Evolutionary conservation across 2,888 invertebrate species (phyloP).

Genomic region (Aphodius sticticus): DNA sequence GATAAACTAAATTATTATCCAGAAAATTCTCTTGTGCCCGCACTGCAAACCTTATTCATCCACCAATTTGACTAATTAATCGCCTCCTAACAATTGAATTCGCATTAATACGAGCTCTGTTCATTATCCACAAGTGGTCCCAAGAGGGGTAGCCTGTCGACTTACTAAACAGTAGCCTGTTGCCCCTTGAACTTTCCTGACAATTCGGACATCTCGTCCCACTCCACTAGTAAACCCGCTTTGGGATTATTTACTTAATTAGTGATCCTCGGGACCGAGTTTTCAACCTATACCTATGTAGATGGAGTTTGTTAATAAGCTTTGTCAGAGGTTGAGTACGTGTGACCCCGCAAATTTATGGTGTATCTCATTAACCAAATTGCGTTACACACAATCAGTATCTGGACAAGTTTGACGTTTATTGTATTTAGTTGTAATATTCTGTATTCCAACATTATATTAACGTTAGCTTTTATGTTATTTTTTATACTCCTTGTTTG

Average conservation of each 20-base stretch:
- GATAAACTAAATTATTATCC: too few species aligned
- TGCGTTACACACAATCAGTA: too few species aligned
- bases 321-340: not conserved
- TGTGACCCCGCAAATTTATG: not conserved
- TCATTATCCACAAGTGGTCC: not conserved
- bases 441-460: too few species aligned
- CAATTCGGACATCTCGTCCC: not conserved
- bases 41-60: not conserved
- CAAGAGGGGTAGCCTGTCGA: not conserved
- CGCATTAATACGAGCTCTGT: not conserved
- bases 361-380: not conserved
- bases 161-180: not conserved
- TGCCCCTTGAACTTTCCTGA: not conserved
- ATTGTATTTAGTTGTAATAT: too few species aligned
- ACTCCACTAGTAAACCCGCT: not conserved
- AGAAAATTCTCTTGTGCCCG: not conserved
- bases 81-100: not conserved
- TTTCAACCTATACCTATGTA: too few species aligned
- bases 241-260: not conserved
- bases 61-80: not conserved
- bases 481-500: too few species aligned
- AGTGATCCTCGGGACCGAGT: not conserved
- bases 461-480: too few species aligned
- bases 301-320: not conserved
- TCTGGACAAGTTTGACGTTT: too few species aligned